Evolutionary conservation across 2,113 vertebrate species (phyloP).

Genomic region (Hippocampus abdominalis): DNA sequence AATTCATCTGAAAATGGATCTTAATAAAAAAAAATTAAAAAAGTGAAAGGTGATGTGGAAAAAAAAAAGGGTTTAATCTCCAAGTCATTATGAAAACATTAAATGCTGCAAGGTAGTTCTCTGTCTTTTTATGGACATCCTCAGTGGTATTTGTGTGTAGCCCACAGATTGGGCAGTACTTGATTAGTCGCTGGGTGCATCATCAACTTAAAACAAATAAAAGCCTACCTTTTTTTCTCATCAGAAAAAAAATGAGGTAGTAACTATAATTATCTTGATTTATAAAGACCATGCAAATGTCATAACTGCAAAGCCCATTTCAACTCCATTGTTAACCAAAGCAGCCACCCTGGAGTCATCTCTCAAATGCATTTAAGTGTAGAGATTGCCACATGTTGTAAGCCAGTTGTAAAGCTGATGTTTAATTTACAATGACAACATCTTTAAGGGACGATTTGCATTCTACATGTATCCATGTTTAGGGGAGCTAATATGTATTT

Average conservation of each 20-base stretch:
- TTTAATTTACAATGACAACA: too few relatives aligned
- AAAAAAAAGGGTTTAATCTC: not conserved
- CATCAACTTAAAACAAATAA: not conserved
- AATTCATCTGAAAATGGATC: conserved; percentile 6
- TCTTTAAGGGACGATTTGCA: too few relatives aligned
- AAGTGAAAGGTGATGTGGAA: not conserved
- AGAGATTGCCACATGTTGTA: too few relatives aligned
- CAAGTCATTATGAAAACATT: conserved; percentile 4
- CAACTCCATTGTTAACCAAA: not conserved
- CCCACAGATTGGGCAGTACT: not conserved
- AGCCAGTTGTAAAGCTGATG: too few relatives aligned
- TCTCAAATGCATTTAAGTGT: not conserved
- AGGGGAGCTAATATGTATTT: too few relatives aligned
- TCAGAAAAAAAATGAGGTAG: not conserved
- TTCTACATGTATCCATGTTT: too few relatives aligned
- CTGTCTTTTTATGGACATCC: not conserved
- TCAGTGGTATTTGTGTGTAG: not conserved
- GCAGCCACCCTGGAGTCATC: not conserved
- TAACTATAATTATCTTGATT: not conserved
- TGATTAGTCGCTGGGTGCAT: not conserved
- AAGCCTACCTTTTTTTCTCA: not conserved
- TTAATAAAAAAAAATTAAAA: not conserved
- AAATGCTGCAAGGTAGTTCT: not conserved
- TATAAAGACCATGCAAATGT: too few relatives aligned
- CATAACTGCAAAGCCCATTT: too few relatives aligned